Base-by-base conservation (phyloP, 92 coral and sea anemone genomes). In the Phenganax subtilis region DNA sequence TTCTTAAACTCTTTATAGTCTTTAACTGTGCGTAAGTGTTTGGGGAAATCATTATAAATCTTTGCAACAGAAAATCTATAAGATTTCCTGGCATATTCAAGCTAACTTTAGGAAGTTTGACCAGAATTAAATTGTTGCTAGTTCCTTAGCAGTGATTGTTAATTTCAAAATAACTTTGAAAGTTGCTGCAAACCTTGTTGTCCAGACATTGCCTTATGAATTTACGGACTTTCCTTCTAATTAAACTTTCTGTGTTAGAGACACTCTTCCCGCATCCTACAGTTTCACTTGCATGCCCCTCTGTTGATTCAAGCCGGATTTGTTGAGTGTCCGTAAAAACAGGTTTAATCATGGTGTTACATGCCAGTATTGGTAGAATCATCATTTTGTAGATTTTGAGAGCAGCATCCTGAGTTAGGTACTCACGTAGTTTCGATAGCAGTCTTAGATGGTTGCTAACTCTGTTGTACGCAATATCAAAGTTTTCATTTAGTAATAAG, bases 81-180 rank as follows among this genome's bases (percentile, higher is more conserved):
- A 91, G 90, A 88, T 92, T 92, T 86, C 86, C 89, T 53, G 87
- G 87, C 31, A 88, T 89, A 82, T 86, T 91, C 20, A 89, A 89
- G 84, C 85, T 30, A 93, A 93, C 81, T 85, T 92, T 28, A 83
- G 88, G 83, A 89, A 89, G 84, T 87, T 88, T 30, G 91, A 93
- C 81, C 72, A 66, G 16, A 30, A 66, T 66, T 25, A 51, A 66
- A 66, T 66, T 66, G 72, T 12, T 66, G 1, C 72, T 7, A 66
- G 72, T 66, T 5, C 72, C 8, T 16, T 25, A 20, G 15, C 51
- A 66, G 8, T 66, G 72, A 66, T 66, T 66, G 15, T 66, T 66
- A 27, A 30, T 66, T 25, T 66, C 12, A 30, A 66, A 66, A 66
- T 30, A 66, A 25, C 51, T 51, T 37, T 37, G 47, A 37, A 37